These are phyloP conservation scores for Phrynocephalus forsythii DNA, from an alignment of 2,797 vertebrate genomes.

Conservation along the genomic window DNA sequence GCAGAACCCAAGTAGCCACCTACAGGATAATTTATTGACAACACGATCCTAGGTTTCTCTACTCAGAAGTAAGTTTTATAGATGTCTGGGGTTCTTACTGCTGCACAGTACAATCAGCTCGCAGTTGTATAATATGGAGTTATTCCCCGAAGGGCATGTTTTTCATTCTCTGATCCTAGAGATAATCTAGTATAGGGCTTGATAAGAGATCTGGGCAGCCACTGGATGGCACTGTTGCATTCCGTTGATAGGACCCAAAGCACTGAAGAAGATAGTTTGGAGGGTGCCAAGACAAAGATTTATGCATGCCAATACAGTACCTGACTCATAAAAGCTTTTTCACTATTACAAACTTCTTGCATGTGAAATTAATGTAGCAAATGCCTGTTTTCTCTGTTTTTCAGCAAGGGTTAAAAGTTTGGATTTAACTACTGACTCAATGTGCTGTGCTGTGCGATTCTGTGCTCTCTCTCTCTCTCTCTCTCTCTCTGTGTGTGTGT, in stretches of 20 bases:
- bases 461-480: no score
- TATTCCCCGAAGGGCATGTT: background rate
- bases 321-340: background rate
- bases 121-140: background rate
- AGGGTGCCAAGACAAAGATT: constrained; percentile 27
- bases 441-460: no score
- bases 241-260: constrained; percentile 42
- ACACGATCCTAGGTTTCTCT: background rate
- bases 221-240: constrained; percentile 80
- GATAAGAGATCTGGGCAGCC: constrained; percentile 56
- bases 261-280: background rate
- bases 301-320: background rate
- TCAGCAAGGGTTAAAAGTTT: no score
- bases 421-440: no score
- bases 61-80: background rate
- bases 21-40: background rate
- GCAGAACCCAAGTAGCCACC: background rate
- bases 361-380: background rate
- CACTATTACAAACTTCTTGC: background rate
- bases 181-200: background rate
- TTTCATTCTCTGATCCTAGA: background rate
- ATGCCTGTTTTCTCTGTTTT: background rate
- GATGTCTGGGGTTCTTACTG: background rate
- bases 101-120: background rate
- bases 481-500: no score